Evolutionary conservation across 2,888 invertebrate species (phyloP).

Genomic region (Thymelicus lineola): DNA sequence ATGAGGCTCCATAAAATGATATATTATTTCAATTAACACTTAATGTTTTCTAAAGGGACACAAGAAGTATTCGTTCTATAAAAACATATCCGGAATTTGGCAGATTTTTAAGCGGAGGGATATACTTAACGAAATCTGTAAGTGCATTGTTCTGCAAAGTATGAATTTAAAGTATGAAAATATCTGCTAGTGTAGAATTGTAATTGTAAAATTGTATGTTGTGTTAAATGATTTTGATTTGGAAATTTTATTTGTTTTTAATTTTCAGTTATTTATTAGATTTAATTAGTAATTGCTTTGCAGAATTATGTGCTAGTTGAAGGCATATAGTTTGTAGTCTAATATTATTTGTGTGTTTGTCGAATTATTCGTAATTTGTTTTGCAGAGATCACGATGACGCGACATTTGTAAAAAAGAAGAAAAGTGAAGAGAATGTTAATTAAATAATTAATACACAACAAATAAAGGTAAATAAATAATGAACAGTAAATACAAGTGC

Average conservation of each 20-base stretch:
- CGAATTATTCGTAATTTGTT: slow-evolving; percentile 34
- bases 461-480: slow-evolving; percentile 54
- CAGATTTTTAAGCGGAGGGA: slow-evolving; percentile 76
- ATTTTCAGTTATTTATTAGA: not conserved
- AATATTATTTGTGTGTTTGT: slow-evolving; percentile 46
- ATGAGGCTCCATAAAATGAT: not conserved
- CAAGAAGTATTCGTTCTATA: slow-evolving; percentile 74
- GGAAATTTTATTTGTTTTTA: not conserved
- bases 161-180: slow-evolving; percentile 34
- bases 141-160: slow-evolving; percentile 84
- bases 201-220: not conserved
- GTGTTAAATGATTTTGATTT: not conserved
- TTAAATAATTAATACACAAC: slow-evolving; percentile 41
- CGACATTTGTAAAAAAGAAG: slow-evolving; percentile 77
- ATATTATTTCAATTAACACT: slow-evolving; percentile 10
- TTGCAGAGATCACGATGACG: slow-evolving; percentile 74
- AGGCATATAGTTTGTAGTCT: slow-evolving; percentile 40
- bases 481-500: too few relatives aligned
- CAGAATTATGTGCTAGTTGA: slow-evolving; percentile 29
- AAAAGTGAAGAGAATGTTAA: slow-evolving; percentile 64
- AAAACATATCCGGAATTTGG: slow-evolving; percentile 79
- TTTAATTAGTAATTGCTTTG: slow-evolving; percentile 13
- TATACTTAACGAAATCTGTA: slow-evolving; percentile 60
- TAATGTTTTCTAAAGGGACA: slow-evolving; percentile 60
- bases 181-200: not conserved